Base-by-base conservation (phyloP, 2,888 invertebrate species). In the Dolichopus griseipennis region DNA sequence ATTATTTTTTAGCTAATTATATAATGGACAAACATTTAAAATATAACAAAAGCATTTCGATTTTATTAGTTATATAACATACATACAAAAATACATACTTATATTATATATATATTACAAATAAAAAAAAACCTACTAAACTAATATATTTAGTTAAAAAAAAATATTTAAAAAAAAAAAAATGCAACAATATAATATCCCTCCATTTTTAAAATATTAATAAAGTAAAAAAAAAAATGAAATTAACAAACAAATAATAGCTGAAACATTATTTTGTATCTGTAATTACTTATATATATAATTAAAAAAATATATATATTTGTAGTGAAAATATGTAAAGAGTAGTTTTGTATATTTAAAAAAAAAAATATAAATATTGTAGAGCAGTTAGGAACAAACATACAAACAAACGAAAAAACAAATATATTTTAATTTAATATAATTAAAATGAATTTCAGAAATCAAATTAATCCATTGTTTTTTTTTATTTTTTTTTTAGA, bases 381-480 rank as follows among this genome's bases (percentile, higher is more conserved):
- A 52, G 52, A 52, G 2, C 52, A 52, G 18, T 52, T 52, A 52
- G 52, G n/a, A 18, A 64, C 67, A 70, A 67, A 27, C 27, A 27
- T 4, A 27, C 27, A 27, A 27, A 27, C 27, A 27, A 27, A 27
- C 27, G 5, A 61, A 37, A 67, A 67, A 66, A 67, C 63, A 67
- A 64, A 68, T 63, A 68, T 70, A 52, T 18, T 12, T n/a, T 18
- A n/a, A 52, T 52, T 2, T 18, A 52, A 18, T 52, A 18, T n/a
- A 6, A 18, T 52, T 12, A 7, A 6, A 18, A 18, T 27, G 27
- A 52, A 12, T 52, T 15, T 18, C 2, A n/a, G 15, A 52, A 12
- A 12, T 3, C 1, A 12, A 12, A 12, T n/a, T n/a, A n/a, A n/a
- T n/a, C n/a, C n/a, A n/a, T n/a, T n/a, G n/a, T n/a, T n/a, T n/a